Base-by-base conservation (phyloP, 2,797 vertebrate species). In the Setipinna tenuifilis region DNA sequence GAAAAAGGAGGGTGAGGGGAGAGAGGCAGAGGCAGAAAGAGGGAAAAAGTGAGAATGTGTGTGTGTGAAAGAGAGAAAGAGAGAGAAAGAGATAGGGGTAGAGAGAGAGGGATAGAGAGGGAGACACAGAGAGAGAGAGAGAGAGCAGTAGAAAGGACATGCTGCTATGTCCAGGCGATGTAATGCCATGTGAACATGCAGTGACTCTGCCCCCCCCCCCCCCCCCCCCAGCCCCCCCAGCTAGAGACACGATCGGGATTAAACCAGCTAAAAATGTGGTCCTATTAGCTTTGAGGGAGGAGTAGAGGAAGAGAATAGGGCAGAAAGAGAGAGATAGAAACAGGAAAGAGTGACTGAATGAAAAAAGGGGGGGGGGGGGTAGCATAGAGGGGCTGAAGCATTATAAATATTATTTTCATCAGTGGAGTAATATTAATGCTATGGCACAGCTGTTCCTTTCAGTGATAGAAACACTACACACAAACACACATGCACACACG, bases 231-330 rank as follows among this genome's bases (percentile, higher is more conserved):
- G n/a, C n/a, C n/a, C n/a, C n/a, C n/a, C n/a, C 68, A 75, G 68
- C 83, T 19, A 86, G 68, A 84, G 58, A 83, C 82, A 83, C 16
- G 62, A 82, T 17, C 14, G 68, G 87, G 83, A 86, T 90, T 84
- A 91, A 75, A 87, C 61, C n/a, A 83, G 12, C 83, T 88, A 59
- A 84, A 90, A 86, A 44, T 21, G 87, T 6, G 86, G 71, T 87
- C 84, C 85, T 85, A 85, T 87, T 83, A 88, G 83, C 71, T n/a
- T n/a, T 78, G 35, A 78, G 31, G 10, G 35, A 41, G 31, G 31
- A 14, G 31, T 12, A 71, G 65, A 78, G 71, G 35, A 5, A 10
- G 71, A 44, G 16, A 44, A 35, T 12, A 31, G 21, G 17, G 41
- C 16, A 44, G 17, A 44, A 17, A 78, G 44, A 86, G 83, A 88